Percentiles rank a stretch among this genome's conserved stretches.
These are phyloP conservation scores for Drosophila pandora DNA, from an alignment of 1,140 invertebrate species.

Conservation along the genomic window DNA sequence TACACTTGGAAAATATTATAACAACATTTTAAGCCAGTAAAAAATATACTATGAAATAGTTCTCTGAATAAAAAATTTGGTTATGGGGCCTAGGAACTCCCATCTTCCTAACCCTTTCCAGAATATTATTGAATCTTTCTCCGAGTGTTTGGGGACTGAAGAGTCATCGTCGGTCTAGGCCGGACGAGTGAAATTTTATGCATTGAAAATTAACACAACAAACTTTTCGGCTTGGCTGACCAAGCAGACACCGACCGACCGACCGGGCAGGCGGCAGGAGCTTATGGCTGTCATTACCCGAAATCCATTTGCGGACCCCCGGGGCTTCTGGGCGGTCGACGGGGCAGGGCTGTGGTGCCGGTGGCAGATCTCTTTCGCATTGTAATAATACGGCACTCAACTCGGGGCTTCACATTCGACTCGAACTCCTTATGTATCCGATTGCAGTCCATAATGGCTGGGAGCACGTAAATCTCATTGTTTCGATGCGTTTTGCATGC, in stretches of 20 bases:
- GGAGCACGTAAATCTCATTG: slow-evolving; percentile 78
- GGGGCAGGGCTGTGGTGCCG: slow-evolving; percentile 1
- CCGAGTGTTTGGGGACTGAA: slow-evolving; percentile 12
- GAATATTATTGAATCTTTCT: not conserved
- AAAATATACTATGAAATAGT: not conserved
- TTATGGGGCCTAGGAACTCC: not conserved
- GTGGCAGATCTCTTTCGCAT: slow-evolving; percentile 45
- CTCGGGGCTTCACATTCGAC: slow-evolving; percentile 9
- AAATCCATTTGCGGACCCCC: slow-evolving; percentile 65
- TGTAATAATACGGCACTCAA: slow-evolving; percentile 50
- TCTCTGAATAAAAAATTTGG: not conserved
- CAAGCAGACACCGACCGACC: slow-evolving; percentile 38
- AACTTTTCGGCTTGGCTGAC: slow-evolving; percentile 72
- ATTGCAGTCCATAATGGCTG: slow-evolving; percentile 77
- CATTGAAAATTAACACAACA: slow-evolving; percentile 79
- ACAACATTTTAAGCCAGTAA: not conserved
- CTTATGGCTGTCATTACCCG: slow-evolving; percentile 68
- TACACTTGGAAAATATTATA: slow-evolving; percentile 3
- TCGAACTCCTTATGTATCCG: slow-evolving; percentile 57
- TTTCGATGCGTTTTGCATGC: slow-evolving; percentile 77
- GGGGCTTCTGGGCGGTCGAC: slow-evolving; percentile 6
- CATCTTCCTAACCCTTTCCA: not conserved
- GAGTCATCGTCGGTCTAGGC: slow-evolving; percentile 5
- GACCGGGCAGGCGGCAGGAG: slow-evolving; percentile 9
- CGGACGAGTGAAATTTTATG: slow-evolving; percentile 69